Evolutionary conservation across 2,888 invertebrate genomes (phyloP).

Genomic region (Volucella inflata): DNA sequence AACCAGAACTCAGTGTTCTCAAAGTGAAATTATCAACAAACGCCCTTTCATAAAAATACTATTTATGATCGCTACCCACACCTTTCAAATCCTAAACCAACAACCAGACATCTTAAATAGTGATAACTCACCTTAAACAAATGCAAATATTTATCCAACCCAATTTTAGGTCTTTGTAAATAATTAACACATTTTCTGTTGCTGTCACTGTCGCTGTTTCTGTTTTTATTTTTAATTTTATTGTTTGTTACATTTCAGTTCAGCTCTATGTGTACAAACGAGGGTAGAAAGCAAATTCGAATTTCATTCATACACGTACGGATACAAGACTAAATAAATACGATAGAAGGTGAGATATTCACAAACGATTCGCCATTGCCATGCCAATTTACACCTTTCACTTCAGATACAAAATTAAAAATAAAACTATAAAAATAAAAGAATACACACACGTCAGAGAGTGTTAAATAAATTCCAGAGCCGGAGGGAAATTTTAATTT

Average conservation of each 20-base stretch:
- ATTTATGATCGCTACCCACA: not conserved
- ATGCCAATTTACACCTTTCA: slow-evolving; percentile 63
- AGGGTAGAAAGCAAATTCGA: slow-evolving; percentile 23
- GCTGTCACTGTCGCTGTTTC: too few species aligned
- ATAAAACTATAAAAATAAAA: slow-evolving; percentile 16
- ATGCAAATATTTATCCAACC: slow-evolving; percentile 39
- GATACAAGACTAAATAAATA: too few species aligned
- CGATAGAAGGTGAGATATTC: slow-evolving; percentile 3
- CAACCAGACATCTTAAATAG: slow-evolving; percentile 3
- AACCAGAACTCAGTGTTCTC: too few species aligned
- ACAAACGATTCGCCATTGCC: slow-evolving; percentile 53
- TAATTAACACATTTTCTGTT: slow-evolving; percentile 47
- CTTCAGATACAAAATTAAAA: slow-evolving; percentile 40
- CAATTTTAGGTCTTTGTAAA: slow-evolving; percentile 44
- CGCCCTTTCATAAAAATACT: not conserved
- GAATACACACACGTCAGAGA: slow-evolving; percentile 55
- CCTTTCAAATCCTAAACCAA: slow-evolving; percentile 26
- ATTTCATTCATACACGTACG: slow-evolving; percentile 56
- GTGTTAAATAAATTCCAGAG: slow-evolving; percentile 58
- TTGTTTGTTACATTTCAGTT: slow-evolving; percentile 33
- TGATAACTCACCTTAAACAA: slow-evolving; percentile 30
- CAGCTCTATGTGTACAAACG: not conserved
- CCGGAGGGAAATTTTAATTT: slow-evolving; percentile 46
- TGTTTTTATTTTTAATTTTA: slow-evolving; percentile 5
- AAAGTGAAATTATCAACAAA: too few species aligned